Evolutionary conservation across 1,140 invertebrate genomes (phyloP).

Genomic region (Diuraphis noxia): DNA sequence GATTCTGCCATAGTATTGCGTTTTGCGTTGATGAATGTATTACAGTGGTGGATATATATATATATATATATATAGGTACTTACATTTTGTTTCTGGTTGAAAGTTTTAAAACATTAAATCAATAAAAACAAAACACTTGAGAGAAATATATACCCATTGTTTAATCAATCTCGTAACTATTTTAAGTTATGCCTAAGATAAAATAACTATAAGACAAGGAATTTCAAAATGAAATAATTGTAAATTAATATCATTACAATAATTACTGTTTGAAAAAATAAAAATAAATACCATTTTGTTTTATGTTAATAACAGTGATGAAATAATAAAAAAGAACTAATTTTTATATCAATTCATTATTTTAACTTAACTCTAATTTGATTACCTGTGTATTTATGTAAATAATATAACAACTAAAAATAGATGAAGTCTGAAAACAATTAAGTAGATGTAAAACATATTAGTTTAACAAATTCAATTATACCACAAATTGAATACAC

Average conservation of each 20-base stretch:
- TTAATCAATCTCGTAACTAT: background rate
- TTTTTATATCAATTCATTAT: background rate
- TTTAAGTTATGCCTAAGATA: background rate
- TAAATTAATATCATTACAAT: background rate
- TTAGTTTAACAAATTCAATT: background rate
- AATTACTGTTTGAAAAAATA: background rate
- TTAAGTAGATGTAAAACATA: background rate
- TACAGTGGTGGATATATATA: background rate
- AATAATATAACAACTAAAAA: background rate
- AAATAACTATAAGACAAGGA: background rate
- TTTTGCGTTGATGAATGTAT: background rate
- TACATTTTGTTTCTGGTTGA: background rate
- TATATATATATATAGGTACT: background rate
- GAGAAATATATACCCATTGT: slow-evolving; percentile 8
- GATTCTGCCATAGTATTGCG: background rate
- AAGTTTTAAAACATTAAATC: slow-evolving; percentile 1
- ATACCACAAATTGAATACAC: background rate
- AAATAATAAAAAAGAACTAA: background rate
- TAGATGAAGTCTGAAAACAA: background rate
- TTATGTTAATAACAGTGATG: background rate
- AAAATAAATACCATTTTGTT: background rate
- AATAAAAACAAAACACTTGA: slow-evolving; percentile 21
- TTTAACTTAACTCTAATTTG: background rate
- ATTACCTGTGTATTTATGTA: background rate
- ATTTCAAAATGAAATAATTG: background rate